Base-by-base conservation (phyloP, 2,888 invertebrate genomes). In the Apamea monoglypha region DNA sequence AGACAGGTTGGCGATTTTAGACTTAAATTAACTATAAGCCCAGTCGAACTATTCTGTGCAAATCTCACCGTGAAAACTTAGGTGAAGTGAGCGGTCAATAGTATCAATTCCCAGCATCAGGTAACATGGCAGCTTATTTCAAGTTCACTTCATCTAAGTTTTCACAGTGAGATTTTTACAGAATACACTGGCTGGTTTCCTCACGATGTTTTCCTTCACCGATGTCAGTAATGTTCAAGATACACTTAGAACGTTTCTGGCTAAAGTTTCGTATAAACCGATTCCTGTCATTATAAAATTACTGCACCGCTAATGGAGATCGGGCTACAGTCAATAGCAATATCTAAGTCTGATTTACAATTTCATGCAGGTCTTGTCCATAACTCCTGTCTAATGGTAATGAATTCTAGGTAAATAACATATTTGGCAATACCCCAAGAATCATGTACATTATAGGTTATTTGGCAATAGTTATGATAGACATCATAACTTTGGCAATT, bases 381-480 rank as follows among this genome's bases (percentile, higher is more conserved):
- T 47, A 10, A 66, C 18, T 74, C 21, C 12, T 56, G 4, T 16
- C 25, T 14, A 21, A 59, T 40, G 16, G n/a, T 14, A n/a, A 50
- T 29, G 16, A 44, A 1, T 32, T 53, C 40, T 40, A 47, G 4
- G 12, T 32, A 78, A 78, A 36, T 3, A 78, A 56, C 0, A 73
- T 32, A 14, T 7, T 29, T 61, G 80, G 73, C 14, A 36, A 16
- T 1, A 47, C 1, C 32, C 78, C 78, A 67, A 61, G 21, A 32
- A 18, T 36, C 1, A 40, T 63, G 32, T 40, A 40, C 25, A 69
- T 50, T 32, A 21, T 44, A n/a, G n/a, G 1, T 18, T 32, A 66
- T 82, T 70, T 21, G n/a, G 32, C 18, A 69, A 64, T 64, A 71
- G 25, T 75, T 50, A 64, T 64, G 44, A 64, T 36, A 18, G 1